Evolutionary conservation across 2,888 invertebrate species (phyloP), one percentile per base, ranked within the genome.

Genomic region (Choreutis nemorana): DNA sequence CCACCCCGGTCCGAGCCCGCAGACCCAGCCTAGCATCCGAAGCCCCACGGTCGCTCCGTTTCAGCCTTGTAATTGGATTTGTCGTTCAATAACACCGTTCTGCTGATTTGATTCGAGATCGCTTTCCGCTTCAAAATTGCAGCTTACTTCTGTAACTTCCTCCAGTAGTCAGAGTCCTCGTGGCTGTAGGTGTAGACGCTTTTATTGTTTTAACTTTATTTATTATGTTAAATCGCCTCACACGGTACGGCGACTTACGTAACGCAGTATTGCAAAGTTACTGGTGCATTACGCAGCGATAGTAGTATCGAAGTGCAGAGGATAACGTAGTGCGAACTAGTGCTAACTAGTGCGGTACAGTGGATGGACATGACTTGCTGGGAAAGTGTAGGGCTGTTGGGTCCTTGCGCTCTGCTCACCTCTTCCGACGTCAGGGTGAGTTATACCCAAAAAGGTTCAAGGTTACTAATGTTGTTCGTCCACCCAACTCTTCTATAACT

Each of bases 31-130:
- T 64, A 54, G 58, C 55, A 60, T 60, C 66, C 45, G 68, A 71
- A 67, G 70, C 70, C 64, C 72, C 75, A 55, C 67, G 77, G 52
- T 68, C 65, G 54, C 73, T 78, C 50, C 73, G 75, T 52, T 78
- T 78, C 72, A 75, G 68, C 49, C 77, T 78, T 54, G 78, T 78
- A 77, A 78, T 75, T 77, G 66, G 70, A 71, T 75, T 70, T 71
- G 52, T 64, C 70, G 67, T 70, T 75, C 70, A 55, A 70, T 73
- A 70, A 60, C 65, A 60, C 65, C 65, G 59, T 64, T 65, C 54
- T 62, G 62, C 61, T 65, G 52, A 68, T 71, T 68, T 65, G 62
- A 71, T 73, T 67, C 67, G 65, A 58, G 52, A 66, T 59, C 55
- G 75, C 75, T 73, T 73, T 65, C 62, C 65, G 71, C 73, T 72